Evolutionary conservation across 2,888 invertebrate genomes (phyloP).

Genomic region (Mechanitis mazaeus): DNA sequence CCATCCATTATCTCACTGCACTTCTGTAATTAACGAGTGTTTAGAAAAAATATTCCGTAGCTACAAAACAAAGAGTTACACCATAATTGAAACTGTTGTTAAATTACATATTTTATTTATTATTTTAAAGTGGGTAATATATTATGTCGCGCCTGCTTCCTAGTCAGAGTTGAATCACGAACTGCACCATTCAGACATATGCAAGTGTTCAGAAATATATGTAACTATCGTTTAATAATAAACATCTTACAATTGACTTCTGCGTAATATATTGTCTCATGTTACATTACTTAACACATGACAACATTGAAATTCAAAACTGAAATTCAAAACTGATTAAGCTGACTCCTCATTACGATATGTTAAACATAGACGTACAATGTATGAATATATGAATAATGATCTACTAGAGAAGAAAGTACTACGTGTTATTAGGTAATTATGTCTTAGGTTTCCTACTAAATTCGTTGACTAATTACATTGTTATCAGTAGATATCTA

Average conservation of each 20-base stretch:
- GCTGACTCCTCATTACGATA: no score
- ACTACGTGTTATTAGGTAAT: no score
- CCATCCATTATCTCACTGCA: no score
- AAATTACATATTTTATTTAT: no score
- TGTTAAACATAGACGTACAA: no score
- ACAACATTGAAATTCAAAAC: neutral
- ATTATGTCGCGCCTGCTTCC: neutral
- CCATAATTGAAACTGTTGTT: no score
- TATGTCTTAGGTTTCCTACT: constrained; percentile 6
- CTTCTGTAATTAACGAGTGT: no score
- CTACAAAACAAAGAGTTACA: no score
- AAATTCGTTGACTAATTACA: constrained; percentile 25
- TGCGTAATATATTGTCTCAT: neutral
- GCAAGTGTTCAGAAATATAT: constrained; percentile 3
- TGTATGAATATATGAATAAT: no score
- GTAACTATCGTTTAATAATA: neutral
- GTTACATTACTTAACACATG: neutral
- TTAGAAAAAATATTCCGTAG: no score
- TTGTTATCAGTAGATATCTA: constrained; percentile 21
- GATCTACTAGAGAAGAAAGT: no score
- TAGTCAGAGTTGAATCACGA: constrained; percentile 19
- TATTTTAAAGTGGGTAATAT: no score
- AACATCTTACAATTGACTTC: neutral
- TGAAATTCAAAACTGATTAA: neutral
- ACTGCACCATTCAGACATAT: constrained; percentile 7